Evolutionary conservation across 2,888 invertebrate genomes (phyloP), one percentile per base, ranked within the genome.

Genomic region (Colletes collaris): DNA sequence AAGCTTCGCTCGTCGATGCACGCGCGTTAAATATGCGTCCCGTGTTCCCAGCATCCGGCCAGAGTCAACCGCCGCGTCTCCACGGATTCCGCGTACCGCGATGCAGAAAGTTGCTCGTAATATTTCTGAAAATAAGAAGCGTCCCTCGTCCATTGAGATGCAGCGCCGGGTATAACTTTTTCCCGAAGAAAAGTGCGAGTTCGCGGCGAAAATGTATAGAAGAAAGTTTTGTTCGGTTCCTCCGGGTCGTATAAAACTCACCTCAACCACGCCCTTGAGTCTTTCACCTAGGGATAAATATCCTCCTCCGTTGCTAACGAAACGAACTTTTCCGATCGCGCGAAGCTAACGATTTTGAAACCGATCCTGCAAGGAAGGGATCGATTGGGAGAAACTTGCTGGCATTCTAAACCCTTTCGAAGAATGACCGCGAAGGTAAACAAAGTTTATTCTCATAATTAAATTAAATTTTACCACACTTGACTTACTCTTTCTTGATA

Each of bases 201-300:
- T 79, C 73, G 64, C 75, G 70, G 80, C 76, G 86, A 82, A 86
- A 85, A 86, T 84, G 82, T 83, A 88, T 88, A 84, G 78, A 84
- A 81, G 85, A 87, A 87, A 86, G 79, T 86, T 86, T 81, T 56
- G 70, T 85, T 85, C 79, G 78, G 78, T 76, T 86, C 86, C 83
- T 84, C 55, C 67, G 88, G 82, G 82, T 82, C 77, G 60, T 87
- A 86, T 88, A 86, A 87, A 88, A 88, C 83, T 87, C 81, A 60
- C 68, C 67, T 65, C 75, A 86, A 88, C 85, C 86, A 83, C 81
- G 80, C 86, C 85, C 82, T 87, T 81, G 83, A 85, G 86, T 74
- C 83, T 73, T 80, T 77, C 76, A 68, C 68, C 35, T 52, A 49
- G 79, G 80, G 80, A 83, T 87, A 87, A 86, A 88, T 86, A 87